phyloP scores from a whole-genome alignment of 2,888 invertebrate genomes.

The Parnassius glacialis region DNA sequence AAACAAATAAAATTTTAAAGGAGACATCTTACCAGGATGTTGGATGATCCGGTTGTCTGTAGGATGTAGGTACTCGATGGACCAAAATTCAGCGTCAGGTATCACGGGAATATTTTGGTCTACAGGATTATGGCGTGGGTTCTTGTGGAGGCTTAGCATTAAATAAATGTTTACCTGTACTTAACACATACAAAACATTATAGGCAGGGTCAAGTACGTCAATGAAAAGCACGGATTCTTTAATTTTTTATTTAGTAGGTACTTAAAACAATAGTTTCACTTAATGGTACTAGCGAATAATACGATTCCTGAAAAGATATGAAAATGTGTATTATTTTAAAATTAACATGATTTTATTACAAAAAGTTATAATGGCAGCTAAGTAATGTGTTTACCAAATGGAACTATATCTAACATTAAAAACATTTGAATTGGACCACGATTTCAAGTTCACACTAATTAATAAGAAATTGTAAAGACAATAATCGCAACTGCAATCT shows the following conservation, averaged over 20 bases:
- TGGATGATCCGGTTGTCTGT: conserved; percentile 77
- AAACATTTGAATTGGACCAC: conserved; percentile 79
- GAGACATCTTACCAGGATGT: conserved; percentile 77
- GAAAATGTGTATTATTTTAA: conserved; percentile 67
- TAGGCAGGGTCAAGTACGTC: conserved; percentile 13
- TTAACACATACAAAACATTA: conserved; percentile 32
- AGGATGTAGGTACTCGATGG: conserved; percentile 76
- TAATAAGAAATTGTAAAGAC: conserved; percentile 55
- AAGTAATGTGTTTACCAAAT: conserved; percentile 51
- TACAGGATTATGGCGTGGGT: conserved; percentile 75
- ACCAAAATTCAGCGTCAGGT: conserved; percentile 66
- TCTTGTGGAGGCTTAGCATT: conserved; percentile 68
- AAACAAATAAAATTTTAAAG: conserved; percentile 72
- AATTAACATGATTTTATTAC: conserved; percentile 74
- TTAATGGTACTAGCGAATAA: conserved; percentile 77
- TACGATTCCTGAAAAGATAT: conserved; percentile 70
- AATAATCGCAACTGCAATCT: conserved; percentile 37
- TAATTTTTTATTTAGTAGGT: conserved; percentile 73
- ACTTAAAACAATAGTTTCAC: conserved; percentile 75
- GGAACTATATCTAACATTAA: conserved; percentile 59
- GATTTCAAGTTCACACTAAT: conserved; percentile 74
- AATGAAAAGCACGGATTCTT: conserved; percentile 45
- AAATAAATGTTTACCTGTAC: conserved; percentile 34
- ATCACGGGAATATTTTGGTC: conserved; percentile 72
- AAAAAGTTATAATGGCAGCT: conserved; percentile 62